Conservation (phyloP, 2,888 invertebrate genomes). For the Notocelia uddmanniana region DNA sequence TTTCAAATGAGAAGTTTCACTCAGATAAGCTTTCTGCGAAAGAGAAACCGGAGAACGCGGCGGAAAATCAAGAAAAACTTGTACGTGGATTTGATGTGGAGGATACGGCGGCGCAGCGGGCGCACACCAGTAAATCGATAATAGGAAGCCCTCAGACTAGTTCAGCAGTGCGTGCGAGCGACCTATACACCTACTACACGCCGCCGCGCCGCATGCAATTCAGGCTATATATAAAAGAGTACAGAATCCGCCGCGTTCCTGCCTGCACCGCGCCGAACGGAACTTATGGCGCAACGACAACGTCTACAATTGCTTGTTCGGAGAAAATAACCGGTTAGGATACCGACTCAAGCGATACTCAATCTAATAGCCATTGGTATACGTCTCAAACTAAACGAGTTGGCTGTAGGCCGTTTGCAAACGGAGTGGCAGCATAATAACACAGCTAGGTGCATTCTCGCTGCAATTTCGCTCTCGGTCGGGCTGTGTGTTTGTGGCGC, state of each 20-base stretch:
- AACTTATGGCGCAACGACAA: slow-evolving; percentile 79
- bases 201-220: slow-evolving; percentile 75
- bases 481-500: slow-evolving; percentile 86
- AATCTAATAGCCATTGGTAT: slow-evolving; percentile 57
- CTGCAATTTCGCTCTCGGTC: slow-evolving; percentile 86
- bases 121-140: slow-evolving; percentile 82
- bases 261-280: slow-evolving; percentile 64
- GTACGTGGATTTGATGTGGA: slow-evolving; percentile 64
- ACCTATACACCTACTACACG: slow-evolving; percentile 81
- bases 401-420: slow-evolving; percentile 72
- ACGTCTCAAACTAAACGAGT: slow-evolving; percentile 58
- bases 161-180: slow-evolving; percentile 85
- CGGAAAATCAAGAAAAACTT: slow-evolving; percentile 72
- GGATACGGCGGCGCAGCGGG: slow-evolving; percentile 64
- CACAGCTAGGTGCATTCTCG: slow-evolving; percentile 85
- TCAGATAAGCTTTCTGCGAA: slow-evolving; percentile 69
- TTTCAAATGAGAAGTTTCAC: slow-evolving; percentile 72
- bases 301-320: slow-evolving; percentile 79
- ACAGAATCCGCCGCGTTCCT: slow-evolving; percentile 73
- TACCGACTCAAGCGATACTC: slow-evolving; percentile 56
- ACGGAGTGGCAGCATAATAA: slow-evolving; percentile 75
- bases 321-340: slow-evolving; percentile 78
- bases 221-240: slow-evolving; percentile 78
- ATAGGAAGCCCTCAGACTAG: slow-evolving; percentile 85
- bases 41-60: slow-evolving; percentile 70